phyloP scores from a whole-genome alignment of 2,888 invertebrate species.

The Synergus itoensis region DNA sequence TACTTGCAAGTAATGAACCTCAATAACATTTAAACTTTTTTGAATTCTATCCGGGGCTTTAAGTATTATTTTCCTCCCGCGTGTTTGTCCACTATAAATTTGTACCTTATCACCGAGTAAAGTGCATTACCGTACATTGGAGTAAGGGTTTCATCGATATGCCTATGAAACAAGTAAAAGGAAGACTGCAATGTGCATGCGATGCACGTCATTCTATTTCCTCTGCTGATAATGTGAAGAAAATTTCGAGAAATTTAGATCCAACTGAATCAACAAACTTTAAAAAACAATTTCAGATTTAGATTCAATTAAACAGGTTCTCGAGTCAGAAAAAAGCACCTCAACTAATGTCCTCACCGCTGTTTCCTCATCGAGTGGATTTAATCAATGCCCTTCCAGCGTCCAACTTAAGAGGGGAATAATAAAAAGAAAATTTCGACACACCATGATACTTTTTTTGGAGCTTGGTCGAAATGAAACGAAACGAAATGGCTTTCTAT shows the following conservation, averaged over 20 bases:
- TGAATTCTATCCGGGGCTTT: not conserved
- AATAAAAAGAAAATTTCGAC: too few species aligned
- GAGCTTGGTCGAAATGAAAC: not conserved
- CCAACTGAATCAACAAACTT: too few species aligned
- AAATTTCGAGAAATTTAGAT: not conserved
- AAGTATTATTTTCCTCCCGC: not conserved
- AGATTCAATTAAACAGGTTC: too few species aligned
- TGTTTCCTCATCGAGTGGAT: too few species aligned
- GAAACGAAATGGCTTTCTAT: conserved; percentile 13
- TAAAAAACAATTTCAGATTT: too few species aligned
- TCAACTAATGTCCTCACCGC: too few species aligned
- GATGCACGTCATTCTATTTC: not conserved
- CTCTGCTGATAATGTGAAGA: not conserved
- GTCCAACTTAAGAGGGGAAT: too few species aligned
- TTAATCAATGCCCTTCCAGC: too few species aligned
- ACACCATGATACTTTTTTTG: not conserved
- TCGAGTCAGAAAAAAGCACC: too few species aligned
- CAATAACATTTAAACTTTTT: not conserved
- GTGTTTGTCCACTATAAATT: not conserved
- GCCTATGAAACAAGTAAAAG: not conserved
- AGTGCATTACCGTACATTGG: not conserved
- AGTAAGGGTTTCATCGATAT: not conserved
- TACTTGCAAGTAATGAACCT: too few species aligned
- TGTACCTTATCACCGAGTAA: not conserved
- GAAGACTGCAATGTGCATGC: not conserved